Evolutionary conservation across 2,888 invertebrate genomes (phyloP).

Genomic region (Limnephilus auricula): DNA sequence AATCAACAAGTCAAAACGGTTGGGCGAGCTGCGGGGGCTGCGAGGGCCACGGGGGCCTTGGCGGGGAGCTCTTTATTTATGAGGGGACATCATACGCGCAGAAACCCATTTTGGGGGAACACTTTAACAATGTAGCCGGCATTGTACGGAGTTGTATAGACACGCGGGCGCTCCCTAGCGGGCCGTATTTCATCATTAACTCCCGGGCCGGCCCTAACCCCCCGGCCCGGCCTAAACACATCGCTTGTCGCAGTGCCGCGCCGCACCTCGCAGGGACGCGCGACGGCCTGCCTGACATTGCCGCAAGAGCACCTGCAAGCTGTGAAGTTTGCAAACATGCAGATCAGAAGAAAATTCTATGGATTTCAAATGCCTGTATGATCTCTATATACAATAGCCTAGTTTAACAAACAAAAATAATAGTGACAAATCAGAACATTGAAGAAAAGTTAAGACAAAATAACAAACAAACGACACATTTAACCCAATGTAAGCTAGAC

Average conservation of each 20-base stretch:
- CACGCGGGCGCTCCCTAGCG: constrained; percentile 69
- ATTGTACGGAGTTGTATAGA: constrained; percentile 54
- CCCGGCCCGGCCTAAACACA: constrained; percentile 40
- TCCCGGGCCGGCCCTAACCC: constrained; percentile 45
- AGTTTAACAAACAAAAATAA: too few relatives aligned
- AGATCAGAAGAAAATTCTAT: too few relatives aligned
- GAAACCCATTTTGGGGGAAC: constrained; percentile 52
- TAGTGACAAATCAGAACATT: too few relatives aligned
- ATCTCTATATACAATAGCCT: not conserved
- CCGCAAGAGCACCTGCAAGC: not conserved
- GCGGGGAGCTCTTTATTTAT: constrained; percentile 54
- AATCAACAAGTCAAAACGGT: constrained; percentile 54
- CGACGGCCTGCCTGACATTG: constrained; percentile 28
- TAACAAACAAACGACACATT: too few relatives aligned
- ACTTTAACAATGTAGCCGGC: constrained; percentile 61
- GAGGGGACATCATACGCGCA: constrained; percentile 42
- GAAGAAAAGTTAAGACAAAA: too few relatives aligned
- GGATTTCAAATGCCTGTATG: too few relatives aligned
- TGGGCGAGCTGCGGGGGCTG: constrained; percentile 9
- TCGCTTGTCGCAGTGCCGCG: constrained; percentile 16
- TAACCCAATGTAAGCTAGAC: too few relatives aligned
- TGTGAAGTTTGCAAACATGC: not conserved
- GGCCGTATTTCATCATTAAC: constrained; percentile 76
- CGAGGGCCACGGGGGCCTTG: constrained; percentile 3
- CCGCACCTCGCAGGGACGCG: not conserved